Percentiles rank a stretch among this genome's conserved stretches.
Conservation (phyloP, 2,888 invertebrate genomes). For the Meteorus cinctellus region DNA sequence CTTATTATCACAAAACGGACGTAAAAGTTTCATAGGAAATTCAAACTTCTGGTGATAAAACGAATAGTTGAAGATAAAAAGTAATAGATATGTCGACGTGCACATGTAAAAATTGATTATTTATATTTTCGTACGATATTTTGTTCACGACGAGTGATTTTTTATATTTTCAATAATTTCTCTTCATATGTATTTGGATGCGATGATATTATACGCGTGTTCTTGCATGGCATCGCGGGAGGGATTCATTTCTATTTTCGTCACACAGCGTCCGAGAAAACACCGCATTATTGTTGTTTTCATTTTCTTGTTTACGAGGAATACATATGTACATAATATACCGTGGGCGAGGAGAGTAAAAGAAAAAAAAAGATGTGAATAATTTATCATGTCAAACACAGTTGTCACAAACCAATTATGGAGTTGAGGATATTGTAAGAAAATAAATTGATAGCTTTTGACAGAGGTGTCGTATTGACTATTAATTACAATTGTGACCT, state of each 20-base stretch:
- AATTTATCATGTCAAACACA: constrained; percentile 49
- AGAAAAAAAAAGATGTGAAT: constrained; percentile 7
- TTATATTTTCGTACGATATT: too few species aligned
- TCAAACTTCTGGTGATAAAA: background rate
- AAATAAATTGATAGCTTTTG: constrained; percentile 59
- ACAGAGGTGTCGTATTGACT: constrained; percentile 53
- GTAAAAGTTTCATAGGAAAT: background rate
- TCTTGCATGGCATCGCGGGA: background rate
- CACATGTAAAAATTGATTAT: background rate
- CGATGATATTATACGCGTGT: background rate
- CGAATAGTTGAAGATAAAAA: background rate
- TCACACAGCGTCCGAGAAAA: background rate
- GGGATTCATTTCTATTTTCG: background rate
- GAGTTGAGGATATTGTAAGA: constrained; percentile 47
- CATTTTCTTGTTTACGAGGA: background rate
- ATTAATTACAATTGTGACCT: constrained; percentile 62
- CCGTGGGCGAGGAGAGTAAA: background rate
- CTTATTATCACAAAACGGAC: background rate
- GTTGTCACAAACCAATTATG: constrained; percentile 65
- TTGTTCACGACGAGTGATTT: too few species aligned
- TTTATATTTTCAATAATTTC: too few species aligned
- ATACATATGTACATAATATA: background rate
- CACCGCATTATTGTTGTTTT: background rate
- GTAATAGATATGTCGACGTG: background rate
- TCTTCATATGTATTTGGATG: too few species aligned